These are phyloP conservation scores for Rhinophrynus dorsalis DNA, from an alignment of 2,797 vertebrate genomes.

Conservation along the genomic window DNA sequence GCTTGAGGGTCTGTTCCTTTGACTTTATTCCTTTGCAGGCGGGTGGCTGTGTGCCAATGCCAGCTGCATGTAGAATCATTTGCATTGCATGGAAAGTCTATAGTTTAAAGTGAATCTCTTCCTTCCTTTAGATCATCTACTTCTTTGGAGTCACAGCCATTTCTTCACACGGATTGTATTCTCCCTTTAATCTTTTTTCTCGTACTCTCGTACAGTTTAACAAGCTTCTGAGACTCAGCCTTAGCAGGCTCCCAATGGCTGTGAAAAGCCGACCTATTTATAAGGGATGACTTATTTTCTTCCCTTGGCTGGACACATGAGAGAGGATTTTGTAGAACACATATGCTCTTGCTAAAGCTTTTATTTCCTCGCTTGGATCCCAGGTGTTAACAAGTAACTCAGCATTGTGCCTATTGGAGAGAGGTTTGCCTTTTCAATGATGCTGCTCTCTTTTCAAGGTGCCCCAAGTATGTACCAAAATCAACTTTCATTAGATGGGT, in stretches of 20 bases:
- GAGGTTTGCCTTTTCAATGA: conserved; percentile 18
- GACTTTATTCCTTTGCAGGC: conserved; percentile 72
- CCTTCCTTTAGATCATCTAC: conserved; percentile 74
- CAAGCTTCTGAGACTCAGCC: conserved; percentile 67
- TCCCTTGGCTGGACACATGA: conserved; percentile 52
- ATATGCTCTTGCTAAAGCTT: conserved; percentile 41
- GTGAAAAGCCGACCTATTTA: conserved; percentile 62
- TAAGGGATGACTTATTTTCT: conserved; percentile 70
- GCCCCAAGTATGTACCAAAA: conserved; percentile 9
- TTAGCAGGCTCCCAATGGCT: conserved; percentile 60
- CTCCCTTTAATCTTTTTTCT: conserved; percentile 69
- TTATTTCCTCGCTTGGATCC: conserved; percentile 31
- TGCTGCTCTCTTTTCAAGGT: conserved; percentile 23
- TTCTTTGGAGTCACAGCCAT: conserved; percentile 69
- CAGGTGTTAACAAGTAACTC: conserved; percentile 45
- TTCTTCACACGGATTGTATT: conserved; percentile 68
- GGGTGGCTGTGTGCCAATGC: conserved; percentile 75
- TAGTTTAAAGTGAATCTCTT: conserved; percentile 71
- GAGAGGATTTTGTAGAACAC: conserved; percentile 53
- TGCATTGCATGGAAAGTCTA: conserved; percentile 71
- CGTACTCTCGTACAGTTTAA: conserved; percentile 64
- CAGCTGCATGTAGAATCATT: conserved; percentile 76
- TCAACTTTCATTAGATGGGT: conserved; percentile 20
- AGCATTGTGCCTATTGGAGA: conserved; percentile 11
- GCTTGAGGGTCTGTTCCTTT: conserved; percentile 69